These are phyloP conservation scores for Sylvia atricapilla DNA, from an alignment of 2,113 vertebrate species.

Conservation along the genomic window DNA sequence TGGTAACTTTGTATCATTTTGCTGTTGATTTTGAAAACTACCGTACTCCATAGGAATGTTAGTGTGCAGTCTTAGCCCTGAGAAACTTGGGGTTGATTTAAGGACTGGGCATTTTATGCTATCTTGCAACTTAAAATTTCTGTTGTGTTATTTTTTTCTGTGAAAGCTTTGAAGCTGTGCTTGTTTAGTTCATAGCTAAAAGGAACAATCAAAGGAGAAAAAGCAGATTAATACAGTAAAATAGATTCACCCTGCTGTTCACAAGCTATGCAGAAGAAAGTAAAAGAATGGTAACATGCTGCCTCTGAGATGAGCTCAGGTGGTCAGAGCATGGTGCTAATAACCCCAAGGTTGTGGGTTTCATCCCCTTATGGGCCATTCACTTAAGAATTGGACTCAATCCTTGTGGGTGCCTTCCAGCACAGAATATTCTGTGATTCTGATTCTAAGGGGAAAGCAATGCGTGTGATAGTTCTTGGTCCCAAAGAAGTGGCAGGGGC, in stretches of 20 bases:
- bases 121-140: neutral
- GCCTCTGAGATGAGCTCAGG: neutral
- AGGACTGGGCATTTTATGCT: neutral
- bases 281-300: neutral
- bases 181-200: neutral
- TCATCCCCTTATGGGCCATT: too few species aligned
- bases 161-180: neutral
- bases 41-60: neutral
- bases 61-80: neutral
- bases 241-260: neutral
- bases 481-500: neutral
- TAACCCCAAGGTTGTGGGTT: neutral
- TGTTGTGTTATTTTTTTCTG: neutral
- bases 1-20: neutral
- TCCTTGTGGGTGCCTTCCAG: neutral
- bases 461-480: neutral
- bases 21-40: neutral
- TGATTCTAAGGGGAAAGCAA: neutral
- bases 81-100: neutral
- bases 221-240: neutral
- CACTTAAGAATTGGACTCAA: fast-evolving
- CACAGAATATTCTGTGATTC: neutral
- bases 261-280: neutral
- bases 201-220: neutral
- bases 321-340: neutral